Percentiles rank a stretch among this genome's conserved stretches.
Conservation (phyloP, 2,797 vertebrate species). For the Thamnophis elegans region DNA sequence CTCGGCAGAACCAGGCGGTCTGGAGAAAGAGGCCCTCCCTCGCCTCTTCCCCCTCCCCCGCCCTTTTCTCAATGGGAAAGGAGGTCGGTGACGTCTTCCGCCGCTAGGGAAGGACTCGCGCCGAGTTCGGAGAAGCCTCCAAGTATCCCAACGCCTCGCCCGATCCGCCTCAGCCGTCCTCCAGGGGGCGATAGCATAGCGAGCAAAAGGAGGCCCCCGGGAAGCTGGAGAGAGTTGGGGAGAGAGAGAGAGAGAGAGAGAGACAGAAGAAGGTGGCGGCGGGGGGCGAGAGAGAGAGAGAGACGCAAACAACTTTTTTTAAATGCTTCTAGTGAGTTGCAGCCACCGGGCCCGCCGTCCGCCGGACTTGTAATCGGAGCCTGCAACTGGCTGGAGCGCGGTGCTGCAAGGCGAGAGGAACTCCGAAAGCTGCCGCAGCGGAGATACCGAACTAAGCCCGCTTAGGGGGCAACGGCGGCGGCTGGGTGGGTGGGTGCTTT, state of each 20-base stretch:
- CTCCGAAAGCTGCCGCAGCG: constrained; percentile 9
- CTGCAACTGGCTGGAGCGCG: constrained; percentile 25
- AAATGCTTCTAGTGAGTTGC: constrained; percentile 50
- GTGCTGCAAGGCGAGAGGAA: background rate
- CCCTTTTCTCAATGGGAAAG: background rate
- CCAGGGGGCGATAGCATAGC: constrained; percentile 1
- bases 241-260: background rate
- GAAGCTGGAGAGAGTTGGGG: accelerated
- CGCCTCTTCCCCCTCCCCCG: too few species aligned
- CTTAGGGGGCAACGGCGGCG: constrained; percentile 54
- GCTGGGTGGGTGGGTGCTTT: constrained; percentile 54
- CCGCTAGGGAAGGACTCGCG: background rate
- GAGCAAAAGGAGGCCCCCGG: background rate
- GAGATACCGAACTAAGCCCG: constrained; percentile 40
- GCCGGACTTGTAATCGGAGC: constrained; percentile 68
- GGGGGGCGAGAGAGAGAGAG: background rate
- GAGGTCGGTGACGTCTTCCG: background rate
- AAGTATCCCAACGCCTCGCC: background rate
- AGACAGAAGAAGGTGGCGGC: accelerated
- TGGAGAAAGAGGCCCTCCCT: too few species aligned
- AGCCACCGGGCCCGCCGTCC: constrained; percentile 26
- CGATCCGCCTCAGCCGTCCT: background rate
- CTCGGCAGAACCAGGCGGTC: background rate
- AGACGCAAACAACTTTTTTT: constrained; percentile 33
- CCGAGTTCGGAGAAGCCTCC: background rate